phyloP scores from a whole-genome alignment of 2,797 vertebrate species.

The Lacerta viridis region DNA sequence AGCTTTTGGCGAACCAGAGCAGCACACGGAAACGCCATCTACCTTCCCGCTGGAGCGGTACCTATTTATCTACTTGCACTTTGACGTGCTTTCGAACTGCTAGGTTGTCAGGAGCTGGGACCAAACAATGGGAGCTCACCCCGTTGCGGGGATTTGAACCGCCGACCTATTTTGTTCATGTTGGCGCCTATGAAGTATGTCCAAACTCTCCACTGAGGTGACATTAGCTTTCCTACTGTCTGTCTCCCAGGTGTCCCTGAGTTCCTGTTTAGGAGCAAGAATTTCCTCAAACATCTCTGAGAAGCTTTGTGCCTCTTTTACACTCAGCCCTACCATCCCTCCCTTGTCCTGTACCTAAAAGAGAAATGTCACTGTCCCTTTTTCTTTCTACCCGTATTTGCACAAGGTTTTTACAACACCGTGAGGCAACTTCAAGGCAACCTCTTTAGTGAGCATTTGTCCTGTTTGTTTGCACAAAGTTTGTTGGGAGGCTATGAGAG shows the following conservation, averaged over 20 bases:
- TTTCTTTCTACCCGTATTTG: conserved; percentile 38
- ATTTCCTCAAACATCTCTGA: conserved; percentile 65
- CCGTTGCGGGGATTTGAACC: too few relatives aligned
- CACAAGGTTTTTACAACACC: conserved; percentile 43
- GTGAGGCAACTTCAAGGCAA: background rate
- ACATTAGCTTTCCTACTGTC: conserved; percentile 62
- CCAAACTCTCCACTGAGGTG: conserved; percentile 57
- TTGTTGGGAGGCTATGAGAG: too few relatives aligned
- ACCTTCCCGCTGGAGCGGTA: too few relatives aligned
- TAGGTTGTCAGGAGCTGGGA: too few relatives aligned
- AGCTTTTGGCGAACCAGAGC: too few relatives aligned
- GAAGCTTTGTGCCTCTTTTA: conserved; percentile 64
- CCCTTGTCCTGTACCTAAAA: conserved; percentile 35
- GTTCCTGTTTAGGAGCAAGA: conserved; percentile 63
- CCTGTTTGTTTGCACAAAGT: too few relatives aligned
- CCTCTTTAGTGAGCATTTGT: too few relatives aligned
- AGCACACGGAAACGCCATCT: too few relatives aligned
- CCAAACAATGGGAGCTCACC: too few relatives aligned
- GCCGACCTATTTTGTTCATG: background rate
- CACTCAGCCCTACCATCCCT: conserved; percentile 64
- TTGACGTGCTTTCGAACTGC: too few relatives aligned
- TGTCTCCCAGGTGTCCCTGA: conserved; percentile 43
- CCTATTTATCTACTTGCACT: too few relatives aligned
- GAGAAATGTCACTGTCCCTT: background rate
- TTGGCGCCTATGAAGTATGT: background rate